Percentiles rank a stretch among this genome's conserved stretches.
phyloP scores from a whole-genome alignment of 2,888 invertebrate species.

The Nephrotoma flavescens region DNA sequence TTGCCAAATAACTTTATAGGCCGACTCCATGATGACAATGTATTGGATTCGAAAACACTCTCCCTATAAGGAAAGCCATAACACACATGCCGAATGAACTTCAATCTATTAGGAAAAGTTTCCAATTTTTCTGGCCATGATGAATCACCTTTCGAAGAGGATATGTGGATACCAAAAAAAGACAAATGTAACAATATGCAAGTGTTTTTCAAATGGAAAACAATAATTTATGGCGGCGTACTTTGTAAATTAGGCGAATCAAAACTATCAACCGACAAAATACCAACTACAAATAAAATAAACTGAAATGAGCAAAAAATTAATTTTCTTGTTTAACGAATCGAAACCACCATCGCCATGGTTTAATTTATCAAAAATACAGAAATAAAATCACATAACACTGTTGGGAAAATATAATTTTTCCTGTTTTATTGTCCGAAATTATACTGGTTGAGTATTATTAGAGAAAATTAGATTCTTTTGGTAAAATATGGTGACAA shows the following conservation, averaged over 20 bases:
- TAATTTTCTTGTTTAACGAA: not conserved
- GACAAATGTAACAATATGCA: too few species aligned
- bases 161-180: too few species aligned
- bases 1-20: too few species aligned
- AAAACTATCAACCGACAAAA: not conserved
- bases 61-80: too few species aligned
- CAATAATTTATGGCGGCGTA: too few species aligned
- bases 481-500: not conserved
- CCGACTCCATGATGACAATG: too few species aligned
- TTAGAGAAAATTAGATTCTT: not conserved
- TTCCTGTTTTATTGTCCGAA: not conserved
- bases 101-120: too few species aligned
- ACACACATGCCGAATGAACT: too few species aligned
- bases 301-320: not conserved
- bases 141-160: too few species aligned
- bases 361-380: not conserved
- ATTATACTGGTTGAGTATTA: not conserved
- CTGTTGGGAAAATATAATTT: not conserved
- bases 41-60: too few species aligned
- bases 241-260: not conserved
- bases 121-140: too few species aligned
- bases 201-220: too few species aligned
- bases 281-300: not conserved
- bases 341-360: not conserved
- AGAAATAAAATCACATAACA: not conserved